phyloP scores from a whole-genome alignment of 2,797 vertebrate genomes.

The Cuculus canorus region DNA sequence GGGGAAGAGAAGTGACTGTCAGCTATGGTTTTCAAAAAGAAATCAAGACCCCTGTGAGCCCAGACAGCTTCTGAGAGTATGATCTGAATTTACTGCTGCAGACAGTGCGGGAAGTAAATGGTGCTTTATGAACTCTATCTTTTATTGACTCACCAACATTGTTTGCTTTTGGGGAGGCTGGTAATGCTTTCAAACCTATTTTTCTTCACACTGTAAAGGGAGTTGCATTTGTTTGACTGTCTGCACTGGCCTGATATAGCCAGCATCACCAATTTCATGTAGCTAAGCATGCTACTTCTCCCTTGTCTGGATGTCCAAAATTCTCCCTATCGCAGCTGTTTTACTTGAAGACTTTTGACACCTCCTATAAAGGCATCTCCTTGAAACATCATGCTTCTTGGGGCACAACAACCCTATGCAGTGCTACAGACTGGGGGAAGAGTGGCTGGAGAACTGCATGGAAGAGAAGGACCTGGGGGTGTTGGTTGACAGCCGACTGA shows the following conservation, averaged over 20 bases:
- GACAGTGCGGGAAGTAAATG: conserved; percentile 53
- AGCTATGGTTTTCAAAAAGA: background rate
- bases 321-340: background rate
- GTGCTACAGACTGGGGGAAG: too few relatives aligned
- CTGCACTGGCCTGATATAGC: background rate
- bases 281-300: background rate
- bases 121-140: conserved; percentile 71
- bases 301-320: background rate
- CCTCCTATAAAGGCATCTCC: background rate
- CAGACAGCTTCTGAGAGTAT: conserved; percentile 10
- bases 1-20: background rate
- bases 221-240: background rate
- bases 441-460: too few relatives aligned
- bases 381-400: background rate
- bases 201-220: conserved; percentile 15
- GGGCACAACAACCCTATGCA: too few relatives aligned
- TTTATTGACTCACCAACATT: conserved; percentile 73
- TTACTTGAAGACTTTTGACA: background rate
- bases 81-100: conserved; percentile 66
- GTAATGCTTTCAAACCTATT: conserved; percentile 33
- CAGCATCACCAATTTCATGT: background rate
- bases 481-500: too few relatives aligned
- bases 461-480: too few relatives aligned
- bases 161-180: conserved; percentile 58
- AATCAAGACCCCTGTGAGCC: conserved; percentile 23